Conservation (phyloP, 2,113 vertebrate species). For the Ammospiza nelsoni region DNA sequence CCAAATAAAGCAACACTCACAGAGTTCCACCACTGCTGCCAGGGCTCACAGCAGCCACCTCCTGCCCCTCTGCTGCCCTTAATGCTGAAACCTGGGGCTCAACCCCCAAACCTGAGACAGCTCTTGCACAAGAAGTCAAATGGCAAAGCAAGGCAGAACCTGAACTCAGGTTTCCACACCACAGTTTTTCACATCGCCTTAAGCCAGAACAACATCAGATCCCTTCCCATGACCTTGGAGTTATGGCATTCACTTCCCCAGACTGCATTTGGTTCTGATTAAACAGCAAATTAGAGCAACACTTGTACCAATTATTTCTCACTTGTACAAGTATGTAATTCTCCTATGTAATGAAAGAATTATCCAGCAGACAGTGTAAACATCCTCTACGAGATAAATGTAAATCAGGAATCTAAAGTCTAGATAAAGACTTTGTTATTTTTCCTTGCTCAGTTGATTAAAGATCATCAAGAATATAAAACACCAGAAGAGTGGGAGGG, state of each 20-base stretch:
- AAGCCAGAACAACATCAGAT: neutral
- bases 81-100: neutral
- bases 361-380: slow-evolving; percentile 28
- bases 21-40: neutral
- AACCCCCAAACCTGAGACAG: neutral
- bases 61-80: neutral
- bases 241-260: neutral
- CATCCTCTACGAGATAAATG: neutral
- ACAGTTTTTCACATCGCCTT: neutral
- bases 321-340: slow-evolving; percentile 47
- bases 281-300: slow-evolving; percentile 45
- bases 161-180: neutral
- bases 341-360: slow-evolving; percentile 44
- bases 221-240: neutral
- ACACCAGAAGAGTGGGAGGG: neutral
- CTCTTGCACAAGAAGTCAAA: neutral
- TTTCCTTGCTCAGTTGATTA: slow-evolving; percentile 41
- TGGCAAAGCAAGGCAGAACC: neutral
- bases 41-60: neutral
- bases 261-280: slow-evolving; percentile 52
- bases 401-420: neutral
- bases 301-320: slow-evolving; percentile 52
- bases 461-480: slow-evolving; percentile 23
- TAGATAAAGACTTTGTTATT: slow-evolving; percentile 35
- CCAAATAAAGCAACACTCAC: accelerated